Base-by-base conservation (phyloP, 53 echinoderm and acorn worm genomes). In the Hippasteria phrygiana region DNA sequence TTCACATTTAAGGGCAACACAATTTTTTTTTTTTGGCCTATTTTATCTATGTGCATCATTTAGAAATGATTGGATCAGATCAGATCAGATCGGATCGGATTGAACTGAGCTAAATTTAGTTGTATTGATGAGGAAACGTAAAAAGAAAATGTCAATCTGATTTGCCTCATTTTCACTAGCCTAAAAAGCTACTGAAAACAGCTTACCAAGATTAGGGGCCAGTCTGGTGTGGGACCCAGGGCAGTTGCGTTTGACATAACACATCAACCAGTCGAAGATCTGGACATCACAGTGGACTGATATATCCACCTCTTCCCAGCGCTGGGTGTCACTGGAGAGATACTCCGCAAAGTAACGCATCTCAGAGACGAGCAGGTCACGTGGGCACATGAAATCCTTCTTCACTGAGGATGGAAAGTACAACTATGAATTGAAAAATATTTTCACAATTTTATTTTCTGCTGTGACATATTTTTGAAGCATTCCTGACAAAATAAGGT, bases 221-320 rank as follows among this genome's bases (percentile, higher is more conserved):
- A 14, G 14, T 16, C 79, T 81, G 1, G 83, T 75, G 78, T 82
- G 93, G 55, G 73, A 83, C 62, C 93, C 95, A 0, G 96, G 94
- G 16, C 91, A 59, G 53, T 93, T 46, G 8, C 99, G 87, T 48
- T 99, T 96, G 47, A 99, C 99, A 62, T 91, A 99, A 22, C 80
- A 87, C 99, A 99, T 99, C 91, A 99, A 45, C 99, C 99, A 99
- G 55, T 99, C 94, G 88, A 99, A 99, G 65, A 99, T 99, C 67
- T 99, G 96, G 10, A 99, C 99, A 65, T 99, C 99, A 73, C 99
- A 96, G 64, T 99, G 96, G 5, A 99, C 96, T 0, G 98, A 98
- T 41, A 99, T 99, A 36, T 99, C 99, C 31, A 99, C 99, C 62
- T 99, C 99, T 59, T 99, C 99, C 99, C 99, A 99, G 3, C 94